Base-by-base conservation (phyloP, 2,113 vertebrate species). In the Hemichromis elongatus region DNA sequence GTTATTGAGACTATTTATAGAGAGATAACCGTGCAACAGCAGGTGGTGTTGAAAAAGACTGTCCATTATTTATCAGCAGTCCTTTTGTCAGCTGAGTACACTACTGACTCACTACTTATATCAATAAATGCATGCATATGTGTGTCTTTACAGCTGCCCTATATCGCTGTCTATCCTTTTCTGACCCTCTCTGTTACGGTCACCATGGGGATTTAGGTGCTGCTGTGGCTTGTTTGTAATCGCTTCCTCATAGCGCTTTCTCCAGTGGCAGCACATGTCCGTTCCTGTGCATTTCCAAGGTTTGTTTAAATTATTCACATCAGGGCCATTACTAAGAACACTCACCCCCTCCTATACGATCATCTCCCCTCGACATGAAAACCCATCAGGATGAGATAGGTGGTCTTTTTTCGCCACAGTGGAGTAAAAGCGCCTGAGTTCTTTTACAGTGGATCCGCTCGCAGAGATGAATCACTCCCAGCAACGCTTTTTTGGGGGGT, bases 261-360 rank as follows among this genome's bases (percentile, higher is more conserved):
- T 88, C 75, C 66, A 84, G 57, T 83, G 30, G 52, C 81, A 79
- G 52, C 84, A 73, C 57, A 56, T 86, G 89, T 91, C 90, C 90
- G 80, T 92, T 90, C 52, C 78, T 79, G 82, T 86, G 89, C 88
- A 85, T 93, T 93, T 93, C 90, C 85, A 78, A 28, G 2, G 89
- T 82, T 78, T 52, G 45, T 93, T 92, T 95, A 88, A 96, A 95
- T 96, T 93, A 95, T 96, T 96, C 84, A 96, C 91, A 52, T 82
- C 77, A 50, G 63, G 81, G 52, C 92, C 91, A 92, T 94, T 94
- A 92, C 88, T 86, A 78, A 84, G 87, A 87, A 80, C 66, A 54
- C 77, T 80, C 4, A 6, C 28, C 57, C 68, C 56, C 54, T 54
- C 68, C 3, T 92, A 90, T 87, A 90, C 33, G 7, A 85, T 56